Evolutionary conservation across 1,140 invertebrate species (phyloP), one percentile per base, ranked within the genome.

Genomic region (Leptinotarsa defecta): DNA sequence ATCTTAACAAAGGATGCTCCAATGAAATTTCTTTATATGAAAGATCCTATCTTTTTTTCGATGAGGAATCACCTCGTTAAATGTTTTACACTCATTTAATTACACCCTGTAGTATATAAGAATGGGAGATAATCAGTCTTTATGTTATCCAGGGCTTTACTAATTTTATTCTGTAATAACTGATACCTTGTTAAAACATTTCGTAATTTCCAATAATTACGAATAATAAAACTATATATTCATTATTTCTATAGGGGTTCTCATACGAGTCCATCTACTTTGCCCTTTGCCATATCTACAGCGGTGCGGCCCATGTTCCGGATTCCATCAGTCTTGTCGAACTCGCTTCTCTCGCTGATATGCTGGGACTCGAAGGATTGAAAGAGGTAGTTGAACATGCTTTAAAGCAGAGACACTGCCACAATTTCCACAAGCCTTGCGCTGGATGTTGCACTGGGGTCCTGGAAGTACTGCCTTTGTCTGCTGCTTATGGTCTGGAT

Each of bases 231-330:
- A 11, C 8, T 43, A 43, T 11, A 43, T 11, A 43, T 11, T 43
- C 0, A 43, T 43, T 43, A 43, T 11, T 43, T 43, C 8, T 43
- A 43, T 92, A 95, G 86, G 94, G 94, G 88, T 96, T 90, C 84
- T 94, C 93, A 3, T 95, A 94, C 76, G 91, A 91, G 73, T 91
- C 92, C 1, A 93, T 96, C 1, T 93, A 96, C 85, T 96, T 97
- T 87, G 93, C 94, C 0, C 84, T 98, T 67, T 95, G 95, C 79
- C 95, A 97, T 85, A 95, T 98, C 68, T 98, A 98, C 81, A 96
- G 95, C 78, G 96, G 95, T 4, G 92, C 94, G 19, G 93, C 93
- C 63, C 92, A 94, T 78, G 91, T 96, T 77, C 94, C 94, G 0
- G 93, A 95, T 79, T 90, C 91, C 2, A 93, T 96, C 74, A 93